Evolutionary conservation across 2,888 invertebrate genomes (phyloP), one percentile per base, ranked within the genome.

Genomic region (Cheiracanthium punctorium): DNA sequence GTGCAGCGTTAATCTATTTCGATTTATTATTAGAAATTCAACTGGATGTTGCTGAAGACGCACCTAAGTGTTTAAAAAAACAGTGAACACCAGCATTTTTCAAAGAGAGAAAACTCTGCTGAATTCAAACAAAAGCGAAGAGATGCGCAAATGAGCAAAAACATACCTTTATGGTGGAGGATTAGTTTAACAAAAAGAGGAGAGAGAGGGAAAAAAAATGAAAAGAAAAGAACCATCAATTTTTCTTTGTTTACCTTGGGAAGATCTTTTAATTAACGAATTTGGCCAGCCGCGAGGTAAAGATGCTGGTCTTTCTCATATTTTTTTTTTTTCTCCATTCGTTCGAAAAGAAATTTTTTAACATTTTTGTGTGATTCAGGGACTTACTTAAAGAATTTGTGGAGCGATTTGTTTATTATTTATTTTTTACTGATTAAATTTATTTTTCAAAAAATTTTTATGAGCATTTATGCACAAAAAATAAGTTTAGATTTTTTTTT

Each of bases 181-280:
- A 58, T 20, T 58, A 24, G 20, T 24, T 24, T 24, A 17, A 58
- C 5, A 24, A 58, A 24, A 24, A 24, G 12, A 24, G 24, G 24
- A 12, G 58, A 24, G 7, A 24, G 7, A 24, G 24, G 17, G 24
- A 24, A 24, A 24, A 24, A 24, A 4, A 58, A 24, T 7, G 24
- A 58, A 24, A 58, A 58, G 58, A 58, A 58, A 24, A 58, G n/a
- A n/a, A 33, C 12, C 32, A 43, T 17, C 48, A 67, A 41, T 58
- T 75, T 84, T 84, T 84, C 84, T 84, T 84, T 84, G 79, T 84
- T 84, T 84, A 84, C 79, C 73, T 84, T 79, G 65, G 72, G 24
- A 73, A 79, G 84, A 79, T 84, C 77, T 84, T 79, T 84, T 84
- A 84, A 84, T 84, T 84, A 84, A 79, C 77, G 79, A 84, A 84